Evolutionary conservation across 2,113 vertebrate species (phyloP), one percentile per base, ranked within the genome.

Genomic region (Narcine bancroftii): DNA sequence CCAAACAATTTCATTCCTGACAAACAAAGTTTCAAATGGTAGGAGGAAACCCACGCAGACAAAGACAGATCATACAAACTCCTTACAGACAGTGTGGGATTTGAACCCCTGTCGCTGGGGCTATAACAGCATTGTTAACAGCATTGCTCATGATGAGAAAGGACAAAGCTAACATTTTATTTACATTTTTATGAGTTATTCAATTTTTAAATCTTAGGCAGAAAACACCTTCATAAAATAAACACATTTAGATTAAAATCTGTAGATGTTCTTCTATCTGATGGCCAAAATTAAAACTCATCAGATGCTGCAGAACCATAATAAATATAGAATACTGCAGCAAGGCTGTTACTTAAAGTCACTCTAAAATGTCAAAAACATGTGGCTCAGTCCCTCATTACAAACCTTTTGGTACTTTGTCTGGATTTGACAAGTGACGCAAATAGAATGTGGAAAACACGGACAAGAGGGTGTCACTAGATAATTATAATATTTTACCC

Each of bases 321-420:
- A 39, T 91, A 21, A 91, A 66, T n/a, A 69, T 17, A 47, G 65
- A 69, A 91, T 10, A 11, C 81, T 66, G 60, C 4, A 91, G 10
- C 10, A 39, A 69, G 71, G 69, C 4, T 4, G 69, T 33, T 60
- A 87, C n/a, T 60, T 79, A 29, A 87, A 87, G 13, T n/a, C n/a
- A 87, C 53, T 87, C 33, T 42, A 50, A 87, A 87, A 63, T 63
- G 81, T 63, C 81, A 89, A 65, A 26, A 89, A 89, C 87, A 65
- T 29, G 42, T 66, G 87, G 36, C 24, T 66, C 87, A 45, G 42
- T 29, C 29, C 3, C 24, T 45, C 66, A 91, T 69, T 45, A 69
- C 4, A 2, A 65, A 42, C 45, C 53, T 87, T 87, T 6, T 19
- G 53, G 3, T 60, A 0, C n/a, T 33, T 63, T 87, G 56, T 60